Evolutionary conservation across 2,797 vertebrate genomes (phyloP).

Genomic region (Hemitrygon akajei): DNA sequence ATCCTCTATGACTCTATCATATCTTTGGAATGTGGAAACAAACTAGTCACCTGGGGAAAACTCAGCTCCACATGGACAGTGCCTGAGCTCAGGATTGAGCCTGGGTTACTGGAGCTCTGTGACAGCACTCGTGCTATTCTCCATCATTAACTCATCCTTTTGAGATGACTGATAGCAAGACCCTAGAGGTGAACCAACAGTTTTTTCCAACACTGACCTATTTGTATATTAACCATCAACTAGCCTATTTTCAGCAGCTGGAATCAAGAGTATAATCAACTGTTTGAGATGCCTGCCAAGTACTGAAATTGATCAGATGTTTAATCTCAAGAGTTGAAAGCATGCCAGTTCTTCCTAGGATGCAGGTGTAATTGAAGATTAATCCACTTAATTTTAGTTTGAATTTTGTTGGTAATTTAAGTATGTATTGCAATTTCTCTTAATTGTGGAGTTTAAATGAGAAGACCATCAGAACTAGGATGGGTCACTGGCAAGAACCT

Average conservation of each 20-base stretch:
- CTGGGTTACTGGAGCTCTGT: no score
- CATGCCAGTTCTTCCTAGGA: background rate
- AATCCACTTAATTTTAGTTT: background rate
- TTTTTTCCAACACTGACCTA: background rate
- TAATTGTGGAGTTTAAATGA: background rate
- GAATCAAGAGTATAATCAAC: background rate
- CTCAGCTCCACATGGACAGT: no score
- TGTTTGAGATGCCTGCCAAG: constrained; percentile 5
- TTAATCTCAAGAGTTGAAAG: constrained; percentile 10
- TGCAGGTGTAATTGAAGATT: constrained; percentile 14
- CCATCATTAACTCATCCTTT: background rate
- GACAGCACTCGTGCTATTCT: no score
- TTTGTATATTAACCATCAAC: background rate
- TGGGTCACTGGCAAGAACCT: background rate
- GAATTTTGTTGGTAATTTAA: constrained; percentile 9
- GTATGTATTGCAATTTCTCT: no score
- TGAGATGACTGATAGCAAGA: background rate
- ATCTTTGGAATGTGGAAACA: no score
- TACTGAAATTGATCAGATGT: background rate
- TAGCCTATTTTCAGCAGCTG: constrained; percentile 12
- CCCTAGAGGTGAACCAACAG: background rate
- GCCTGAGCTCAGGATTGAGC: no score
- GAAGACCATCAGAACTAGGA: background rate
- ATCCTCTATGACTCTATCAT: no score
- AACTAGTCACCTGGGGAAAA: no score